These are phyloP conservation scores for Mythimna lalbum DNA, from an alignment of 2,888 invertebrate genomes.

Conservation along the genomic window DNA sequence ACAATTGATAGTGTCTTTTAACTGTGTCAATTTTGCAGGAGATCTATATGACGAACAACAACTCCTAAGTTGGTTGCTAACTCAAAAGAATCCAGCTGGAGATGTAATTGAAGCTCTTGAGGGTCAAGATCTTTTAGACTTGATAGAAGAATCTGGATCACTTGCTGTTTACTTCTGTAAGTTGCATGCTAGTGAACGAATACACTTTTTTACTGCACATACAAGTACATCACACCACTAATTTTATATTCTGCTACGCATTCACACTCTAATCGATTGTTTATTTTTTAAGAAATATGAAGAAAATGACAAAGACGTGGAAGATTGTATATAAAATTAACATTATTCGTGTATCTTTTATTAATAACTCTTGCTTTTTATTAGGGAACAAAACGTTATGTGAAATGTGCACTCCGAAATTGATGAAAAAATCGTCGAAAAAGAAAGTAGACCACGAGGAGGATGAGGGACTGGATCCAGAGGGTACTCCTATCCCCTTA, in stretches of 20 bases:
- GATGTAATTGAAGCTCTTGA: slow-evolving; percentile 97
- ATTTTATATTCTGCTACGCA: slow-evolving; percentile 58
- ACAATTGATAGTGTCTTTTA: not conserved
- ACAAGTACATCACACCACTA: slow-evolving; percentile 65
- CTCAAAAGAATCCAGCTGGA: slow-evolving; percentile 97
- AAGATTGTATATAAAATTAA: slow-evolving; percentile 27
- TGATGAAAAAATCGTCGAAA: slow-evolving; percentile 93
- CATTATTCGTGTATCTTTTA: slow-evolving; percentile 55
- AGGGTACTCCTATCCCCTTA: slow-evolving; percentile 79
- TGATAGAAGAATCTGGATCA: slow-evolving; percentile 95
- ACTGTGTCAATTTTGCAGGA: slow-evolving; percentile 83
- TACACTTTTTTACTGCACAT: slow-evolving; percentile 67
- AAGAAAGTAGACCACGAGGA: slow-evolving; percentile 89
- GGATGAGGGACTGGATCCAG: slow-evolving; percentile 84
- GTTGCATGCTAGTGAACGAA: slow-evolving; percentile 78
- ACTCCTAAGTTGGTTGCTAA: slow-evolving; percentile 96
- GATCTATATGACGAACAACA: slow-evolving; percentile 96
- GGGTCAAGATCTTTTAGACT: slow-evolving; percentile 93
- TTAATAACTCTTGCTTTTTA: slow-evolving; percentile 80
- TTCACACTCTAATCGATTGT: slow-evolving; percentile 40
- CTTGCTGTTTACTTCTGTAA: slow-evolving; percentile 98
- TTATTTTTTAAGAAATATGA: slow-evolving; percentile 23
- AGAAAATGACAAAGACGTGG: slow-evolving; percentile 7
- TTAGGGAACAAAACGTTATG: slow-evolving; percentile 98
- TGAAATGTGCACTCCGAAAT: slow-evolving; percentile 95